Evolutionary conservation across 2,113 vertebrate species (phyloP).

Genomic region (Amblyopsis rosae): DNA sequence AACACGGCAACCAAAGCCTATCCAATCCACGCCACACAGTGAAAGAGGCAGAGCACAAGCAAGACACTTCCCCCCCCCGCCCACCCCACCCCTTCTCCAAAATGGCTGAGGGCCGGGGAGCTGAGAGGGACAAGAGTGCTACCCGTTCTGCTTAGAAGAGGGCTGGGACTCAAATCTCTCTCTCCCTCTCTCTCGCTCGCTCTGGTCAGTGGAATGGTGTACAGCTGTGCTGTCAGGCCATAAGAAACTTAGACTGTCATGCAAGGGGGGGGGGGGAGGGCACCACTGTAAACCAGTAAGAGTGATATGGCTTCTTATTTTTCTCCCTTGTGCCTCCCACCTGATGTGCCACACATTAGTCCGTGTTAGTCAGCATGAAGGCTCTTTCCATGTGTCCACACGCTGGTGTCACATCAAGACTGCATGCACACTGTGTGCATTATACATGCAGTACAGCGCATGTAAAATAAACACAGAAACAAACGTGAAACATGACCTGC

Average conservation of each 20-base stretch:
- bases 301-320: slow-evolving; percentile 36
- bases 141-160: slow-evolving; percentile 66
- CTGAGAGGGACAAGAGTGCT: slow-evolving; percentile 65
- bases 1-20: slow-evolving; percentile 63
- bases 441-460: neutral
- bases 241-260: slow-evolving; percentile 42
- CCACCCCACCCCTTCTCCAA: slow-evolving; percentile 67
- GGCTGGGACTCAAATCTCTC: slow-evolving; percentile 63
- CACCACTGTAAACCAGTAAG: slow-evolving; percentile 37
- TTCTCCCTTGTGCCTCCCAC: slow-evolving; percentile 32
- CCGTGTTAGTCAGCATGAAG: slow-evolving; percentile 26
- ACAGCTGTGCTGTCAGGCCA: slow-evolving; percentile 60
- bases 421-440: neutral
- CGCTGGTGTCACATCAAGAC: slow-evolving; percentile 7
- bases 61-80: slow-evolving; percentile 36
- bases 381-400: slow-evolving; percentile 23
- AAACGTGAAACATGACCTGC: too few relatives aligned
- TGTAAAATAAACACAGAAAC: neutral
- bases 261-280: slow-evolving; percentile 31
- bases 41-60: slow-evolving; percentile 64
- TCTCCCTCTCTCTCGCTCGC: slow-evolving; percentile 67
- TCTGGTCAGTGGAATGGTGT: slow-evolving; percentile 45
- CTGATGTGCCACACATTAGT: slow-evolving; percentile 20
- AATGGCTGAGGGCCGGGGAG: slow-evolving; percentile 78
- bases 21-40: slow-evolving; percentile 77